Conservation (phyloP, 2,797 vertebrate species). For the Arctocebus calabarensis region DNA sequence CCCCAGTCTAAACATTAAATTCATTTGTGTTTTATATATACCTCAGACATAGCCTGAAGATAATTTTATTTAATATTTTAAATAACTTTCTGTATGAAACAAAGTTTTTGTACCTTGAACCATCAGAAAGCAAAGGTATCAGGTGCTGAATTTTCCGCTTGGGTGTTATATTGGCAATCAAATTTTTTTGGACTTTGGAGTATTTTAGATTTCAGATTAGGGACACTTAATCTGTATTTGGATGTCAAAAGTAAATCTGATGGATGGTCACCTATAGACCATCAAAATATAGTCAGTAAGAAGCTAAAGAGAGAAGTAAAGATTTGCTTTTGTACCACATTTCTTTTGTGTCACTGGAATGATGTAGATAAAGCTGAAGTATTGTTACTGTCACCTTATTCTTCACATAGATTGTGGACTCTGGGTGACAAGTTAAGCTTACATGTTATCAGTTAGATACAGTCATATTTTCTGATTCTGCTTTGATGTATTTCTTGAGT, state of each 20-base stretch:
- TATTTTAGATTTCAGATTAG: not conserved
- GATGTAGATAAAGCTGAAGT: not conserved
- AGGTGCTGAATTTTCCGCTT: not conserved
- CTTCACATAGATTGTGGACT: not conserved
- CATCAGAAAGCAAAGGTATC: not conserved
- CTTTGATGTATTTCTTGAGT: constrained; percentile 61
- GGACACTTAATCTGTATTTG: not conserved
- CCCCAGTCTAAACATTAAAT: not conserved
- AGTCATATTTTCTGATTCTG: constrained; percentile 61
- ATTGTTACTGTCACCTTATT: not conserved
- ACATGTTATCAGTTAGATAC: not conserved
- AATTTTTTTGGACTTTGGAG: not conserved
- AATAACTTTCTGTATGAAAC: not conserved
- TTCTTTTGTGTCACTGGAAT: not conserved
- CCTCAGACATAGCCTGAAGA: not conserved
- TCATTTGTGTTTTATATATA: not conserved
- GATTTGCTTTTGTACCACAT: not conserved
- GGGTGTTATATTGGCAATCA: no score
- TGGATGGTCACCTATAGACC: not conserved
- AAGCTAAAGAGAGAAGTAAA: not conserved
- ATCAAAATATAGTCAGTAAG: not conserved
- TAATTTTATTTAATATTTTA: not conserved
- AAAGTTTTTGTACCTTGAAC: not conserved
- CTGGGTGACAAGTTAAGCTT: not conserved
- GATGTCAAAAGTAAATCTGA: not conserved